These are phyloP conservation scores for Parnassius apollo DNA, from an alignment of 2,888 invertebrate species.

Conservation along the genomic window DNA sequence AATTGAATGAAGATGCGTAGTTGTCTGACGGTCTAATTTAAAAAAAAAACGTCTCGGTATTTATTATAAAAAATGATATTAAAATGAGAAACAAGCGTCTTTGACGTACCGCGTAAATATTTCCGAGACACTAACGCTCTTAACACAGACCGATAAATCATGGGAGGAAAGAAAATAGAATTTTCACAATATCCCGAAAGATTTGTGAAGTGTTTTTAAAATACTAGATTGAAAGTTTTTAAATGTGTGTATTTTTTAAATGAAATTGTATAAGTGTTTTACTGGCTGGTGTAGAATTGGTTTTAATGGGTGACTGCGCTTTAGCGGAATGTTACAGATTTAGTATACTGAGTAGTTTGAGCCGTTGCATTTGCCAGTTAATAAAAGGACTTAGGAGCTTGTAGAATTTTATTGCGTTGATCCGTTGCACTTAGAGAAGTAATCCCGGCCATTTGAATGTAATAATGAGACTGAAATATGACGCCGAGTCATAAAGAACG, in stretches of 20 bases:
- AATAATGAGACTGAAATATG: slow-evolving; percentile 26
- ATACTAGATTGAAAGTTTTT: slow-evolving; percentile 8
- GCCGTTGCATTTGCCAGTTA: slow-evolving; percentile 25
- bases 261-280: slow-evolving; percentile 12
- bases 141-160: slow-evolving; percentile 11
- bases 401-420: slow-evolving; percentile 28
- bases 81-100: slow-evolving; percentile 10
- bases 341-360: slow-evolving; percentile 23
- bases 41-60: slow-evolving; percentile 1
- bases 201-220: slow-evolving; percentile 3
- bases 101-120: slow-evolving; percentile 20
- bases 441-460: slow-evolving; percentile 21
- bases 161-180: slow-evolving; percentile 7
- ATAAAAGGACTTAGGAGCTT: slow-evolving; percentile 26
- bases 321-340: slow-evolving; percentile 27
- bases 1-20: too few relatives aligned
- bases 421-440: slow-evolving; percentile 21
- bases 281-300: slow-evolving; percentile 11
- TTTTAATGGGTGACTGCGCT: slow-evolving; percentile 22
- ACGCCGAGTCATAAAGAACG: slow-evolving; percentile 20
- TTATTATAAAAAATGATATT: slow-evolving; percentile 12
- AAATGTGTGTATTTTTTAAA: slow-evolving; percentile 6
- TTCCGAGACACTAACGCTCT: slow-evolving; percentile 10
- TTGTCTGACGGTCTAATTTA: too few relatives aligned
- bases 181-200: slow-evolving; percentile 6